Evolutionary conservation across 1,140 invertebrate species (phyloP).

Genomic region (Ceratina calcarata): DNA sequence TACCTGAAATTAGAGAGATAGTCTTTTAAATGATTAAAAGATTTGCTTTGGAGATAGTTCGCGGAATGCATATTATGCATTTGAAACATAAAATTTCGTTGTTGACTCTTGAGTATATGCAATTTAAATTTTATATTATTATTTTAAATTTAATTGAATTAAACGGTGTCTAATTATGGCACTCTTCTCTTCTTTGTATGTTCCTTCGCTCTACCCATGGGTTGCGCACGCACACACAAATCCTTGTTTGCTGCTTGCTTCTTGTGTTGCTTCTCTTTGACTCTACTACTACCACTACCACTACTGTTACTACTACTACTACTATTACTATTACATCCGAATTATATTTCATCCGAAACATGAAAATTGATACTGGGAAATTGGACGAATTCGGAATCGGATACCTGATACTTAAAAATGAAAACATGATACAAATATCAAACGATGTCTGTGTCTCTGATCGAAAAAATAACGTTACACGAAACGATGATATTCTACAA

Average conservation of each 20-base stretch:
- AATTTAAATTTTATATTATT: slow-evolving; percentile 45
- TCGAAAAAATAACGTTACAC: slow-evolving; percentile 53
- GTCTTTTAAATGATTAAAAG: too few species aligned
- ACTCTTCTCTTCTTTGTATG: slow-evolving; percentile 78
- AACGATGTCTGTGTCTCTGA: slow-evolving; percentile 49
- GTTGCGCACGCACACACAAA: slow-evolving; percentile 73
- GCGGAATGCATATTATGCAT: not conserved
- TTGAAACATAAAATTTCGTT: not conserved
- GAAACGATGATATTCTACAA: slow-evolving; percentile 54
- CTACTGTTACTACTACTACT: too few species aligned
- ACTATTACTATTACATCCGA: too few species aligned
- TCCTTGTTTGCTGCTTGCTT: slow-evolving; percentile 76
- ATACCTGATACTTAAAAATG: slow-evolving; percentile 55
- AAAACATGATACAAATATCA: slow-evolving; percentile 58
- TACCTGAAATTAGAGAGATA: not conserved
- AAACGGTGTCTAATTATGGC: slow-evolving; percentile 73
- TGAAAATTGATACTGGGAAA: slow-evolving; percentile 70
- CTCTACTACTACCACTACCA: slow-evolving; percentile 55
- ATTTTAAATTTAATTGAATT: too few species aligned
- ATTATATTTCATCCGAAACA: slow-evolving; percentile 52
- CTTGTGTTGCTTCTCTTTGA: slow-evolving; percentile 75
- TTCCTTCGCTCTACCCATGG: slow-evolving; percentile 73
- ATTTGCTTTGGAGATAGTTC: slow-evolving; percentile 12
- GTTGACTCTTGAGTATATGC: slow-evolving; percentile 57
- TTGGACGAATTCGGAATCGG: slow-evolving; percentile 67